Evolutionary conservation across 1,140 invertebrate species (phyloP), one percentile per base, ranked within the genome.

Genomic region (Asbolus verrucosus): DNA sequence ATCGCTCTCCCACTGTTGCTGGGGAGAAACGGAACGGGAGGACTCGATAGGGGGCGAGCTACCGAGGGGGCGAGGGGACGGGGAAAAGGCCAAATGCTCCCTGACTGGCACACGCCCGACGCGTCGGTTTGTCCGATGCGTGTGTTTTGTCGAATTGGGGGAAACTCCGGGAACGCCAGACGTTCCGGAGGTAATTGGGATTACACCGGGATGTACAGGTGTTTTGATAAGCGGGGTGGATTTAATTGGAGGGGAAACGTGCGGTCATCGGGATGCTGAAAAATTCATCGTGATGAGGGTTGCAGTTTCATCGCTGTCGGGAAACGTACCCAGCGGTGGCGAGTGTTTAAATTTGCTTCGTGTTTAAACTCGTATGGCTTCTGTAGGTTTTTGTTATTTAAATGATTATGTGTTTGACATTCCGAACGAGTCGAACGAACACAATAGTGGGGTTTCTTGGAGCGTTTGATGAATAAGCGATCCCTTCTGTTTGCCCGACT

Each of bases 1-100:
- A 74, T 74, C 66, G 60, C 41, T 46, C 65, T 33, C 36, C 65
- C 66, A 61, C 69, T 74, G 70, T 74, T 74, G 66, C 73, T 54
- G 70, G 73, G 73, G 62, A 63, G 60, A 69, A 59, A 69, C 50
- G 27, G 54, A 39, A 60, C 43, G 18, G 65, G 41, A 27, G 41
- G 41, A 67, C 21, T 63, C 33, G 15, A 59, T 59, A 59, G 27
- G 16, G 50, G 15, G n/a, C 27, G 27, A 4, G 33, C 33, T 36
- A 11, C 33, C 33, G 33, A n/a, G 33, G 33, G 33, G 33, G 2
- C 2, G 3, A 19, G 16, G 41, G 41, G 8, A 18, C 1, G 16
- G 21, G 19, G 21, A 30, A 27, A 54, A 14, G 46, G n/a, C n/a
- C 5, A 36, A 36, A 11, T 36, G 33, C 11, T 6, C 33, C 33